Percentiles rank a stretch among this genome's conserved stretches.
Evolutionary conservation across 2,888 invertebrate genomes (phyloP).

Genomic region (Prenolepis imparis): DNA sequence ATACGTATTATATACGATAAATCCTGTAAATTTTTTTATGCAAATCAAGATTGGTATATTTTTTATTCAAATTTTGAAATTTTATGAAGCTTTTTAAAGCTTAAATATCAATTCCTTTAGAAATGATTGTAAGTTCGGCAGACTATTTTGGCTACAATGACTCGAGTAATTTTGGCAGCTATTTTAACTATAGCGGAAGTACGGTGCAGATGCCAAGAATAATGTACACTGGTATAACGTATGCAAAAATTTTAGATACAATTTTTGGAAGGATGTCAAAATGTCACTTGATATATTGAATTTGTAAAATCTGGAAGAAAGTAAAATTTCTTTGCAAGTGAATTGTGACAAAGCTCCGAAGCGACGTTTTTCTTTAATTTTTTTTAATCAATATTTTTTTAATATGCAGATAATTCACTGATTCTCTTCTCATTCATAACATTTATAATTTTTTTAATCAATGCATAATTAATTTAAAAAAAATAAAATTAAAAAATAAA

Average conservation of each 20-base stretch:
- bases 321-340: neutral
- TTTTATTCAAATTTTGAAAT: neutral
- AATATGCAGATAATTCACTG: neutral
- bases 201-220: constrained; percentile 31
- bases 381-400: neutral
- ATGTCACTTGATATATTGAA: neutral
- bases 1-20: too few relatives aligned
- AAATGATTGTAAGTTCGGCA: neutral
- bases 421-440: neutral
- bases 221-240: constrained; percentile 1
- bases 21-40: too few relatives aligned
- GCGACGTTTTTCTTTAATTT: neutral
- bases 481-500: too few relatives aligned
- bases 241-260: neutral
- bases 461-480: neutral
- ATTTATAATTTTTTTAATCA: neutral
- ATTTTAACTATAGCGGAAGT: constrained; percentile 24
- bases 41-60: neutral
- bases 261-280: constrained; percentile 5
- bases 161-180: neutral
- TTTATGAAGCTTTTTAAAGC: neutral
- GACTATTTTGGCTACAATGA: neutral
- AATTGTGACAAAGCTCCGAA: neutral
- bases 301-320: neutral
- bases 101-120: neutral